Base-by-base conservation (phyloP, 2,113 vertebrate species). In the Heterotis niloticus region DNA sequence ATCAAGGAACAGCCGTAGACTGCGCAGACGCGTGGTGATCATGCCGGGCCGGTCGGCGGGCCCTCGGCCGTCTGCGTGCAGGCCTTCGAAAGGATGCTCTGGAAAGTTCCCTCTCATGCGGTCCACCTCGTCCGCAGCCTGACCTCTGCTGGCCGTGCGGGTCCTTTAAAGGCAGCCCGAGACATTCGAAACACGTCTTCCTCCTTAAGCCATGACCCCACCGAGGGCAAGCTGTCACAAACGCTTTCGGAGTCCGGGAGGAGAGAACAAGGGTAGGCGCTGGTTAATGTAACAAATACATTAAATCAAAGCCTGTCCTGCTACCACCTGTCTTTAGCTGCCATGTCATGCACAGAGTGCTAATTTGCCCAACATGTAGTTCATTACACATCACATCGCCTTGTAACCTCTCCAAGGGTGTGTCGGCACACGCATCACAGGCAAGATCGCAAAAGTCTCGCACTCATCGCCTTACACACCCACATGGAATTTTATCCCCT, bases 21-120 rank as follows among this genome's bases (percentile, higher is more conserved):
- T 44, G 3, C 34, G 7, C 71, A 85, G 85, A 82, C 84, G 81
- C 52, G 5, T 52, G 71, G 71, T 10, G 88, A 86, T 82, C 83
- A 83, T 83, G 88, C 77, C 86, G 84, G 88, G 82, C 82, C 86
- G 87, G 87, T 90, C 91, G 91, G 89, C 79, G 73, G 88, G 81
- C 87, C 89, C 89, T 93, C 90, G 87, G 89, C 26, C 74, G 62
- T 75, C 74, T 75, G 74, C 17, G 62, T 12, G 5, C 59, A 34
- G 17, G 62, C 13, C 74, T 62, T 64, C 59, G 34, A 62, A 62
- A 10, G 71, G 57, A 74, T 14, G 23, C 12, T 16, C 51, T n/a
- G 17, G 24, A 29, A 74, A 26, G 54, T 28, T 74, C 71, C 18
- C 20, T 62, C 59, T 20, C 71, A 59, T 54, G 7, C 54, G 23